A percentile compares a stretch with the other conserved stretches of the same genome.
These are phyloP conservation scores for Hydrotaea cyrtoneurina DNA, from an alignment of 2,888 invertebrate genomes.

Conservation along the genomic window DNA sequence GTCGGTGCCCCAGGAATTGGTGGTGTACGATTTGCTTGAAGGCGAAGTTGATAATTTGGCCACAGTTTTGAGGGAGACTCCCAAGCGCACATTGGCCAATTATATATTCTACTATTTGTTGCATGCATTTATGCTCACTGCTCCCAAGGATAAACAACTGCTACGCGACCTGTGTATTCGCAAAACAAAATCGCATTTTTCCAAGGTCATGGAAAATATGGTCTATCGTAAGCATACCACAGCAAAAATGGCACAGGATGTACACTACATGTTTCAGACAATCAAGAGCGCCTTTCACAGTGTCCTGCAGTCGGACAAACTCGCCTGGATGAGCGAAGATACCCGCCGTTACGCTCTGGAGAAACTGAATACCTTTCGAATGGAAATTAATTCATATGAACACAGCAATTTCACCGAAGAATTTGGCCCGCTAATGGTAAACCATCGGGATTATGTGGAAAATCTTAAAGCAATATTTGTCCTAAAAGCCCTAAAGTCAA, in stretches of 20 bases:
- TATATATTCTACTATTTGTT: slow-evolving; percentile 68
- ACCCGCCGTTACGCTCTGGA: slow-evolving; percentile 74
- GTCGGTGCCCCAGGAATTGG: background rate
- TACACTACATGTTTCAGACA: slow-evolving; percentile 73
- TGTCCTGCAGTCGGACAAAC: slow-evolving; percentile 72
- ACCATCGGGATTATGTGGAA: slow-evolving; percentile 70
- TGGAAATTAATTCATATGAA: slow-evolving; percentile 75
- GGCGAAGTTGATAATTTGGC: background rate
- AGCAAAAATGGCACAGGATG: slow-evolving; percentile 70
- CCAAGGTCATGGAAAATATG: slow-evolving; percentile 73
- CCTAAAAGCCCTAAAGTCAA: background rate
- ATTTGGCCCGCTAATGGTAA: slow-evolving; percentile 69
- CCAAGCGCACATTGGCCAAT: slow-evolving; percentile 16
- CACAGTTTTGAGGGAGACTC: background rate
- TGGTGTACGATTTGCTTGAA: background rate
- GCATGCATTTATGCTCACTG: slow-evolving; percentile 69
- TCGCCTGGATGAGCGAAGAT: slow-evolving; percentile 74
- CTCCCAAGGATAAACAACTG: slow-evolving; percentile 66
- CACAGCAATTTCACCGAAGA: slow-evolving; percentile 70
- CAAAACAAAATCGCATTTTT: slow-evolving; percentile 72
- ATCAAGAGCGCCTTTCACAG: slow-evolving; percentile 71
- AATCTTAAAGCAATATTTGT: slow-evolving; percentile 60
- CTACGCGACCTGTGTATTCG: slow-evolving; percentile 70
- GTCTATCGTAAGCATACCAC: slow-evolving; percentile 72
- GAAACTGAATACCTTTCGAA: slow-evolving; percentile 73